Conservation (phyloP, 1,140 invertebrate genomes). For the Ceratina australensis region DNA sequence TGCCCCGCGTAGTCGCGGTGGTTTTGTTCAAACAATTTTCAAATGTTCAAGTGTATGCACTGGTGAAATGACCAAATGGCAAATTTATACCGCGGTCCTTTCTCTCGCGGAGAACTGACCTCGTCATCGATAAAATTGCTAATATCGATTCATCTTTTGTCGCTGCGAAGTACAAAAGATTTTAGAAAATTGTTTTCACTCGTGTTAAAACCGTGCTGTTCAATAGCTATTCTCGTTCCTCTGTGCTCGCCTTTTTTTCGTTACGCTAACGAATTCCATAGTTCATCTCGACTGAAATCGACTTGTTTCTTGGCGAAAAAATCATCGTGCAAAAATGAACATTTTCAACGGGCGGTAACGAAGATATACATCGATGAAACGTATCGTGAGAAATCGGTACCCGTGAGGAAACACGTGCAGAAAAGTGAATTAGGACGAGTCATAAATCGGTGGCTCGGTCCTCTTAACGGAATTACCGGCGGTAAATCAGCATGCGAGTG, state of each 20-base stretch:
- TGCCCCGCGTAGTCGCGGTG: slow-evolving; percentile 49
- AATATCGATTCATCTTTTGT: slow-evolving; percentile 27
- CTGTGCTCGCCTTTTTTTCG: too few species aligned
- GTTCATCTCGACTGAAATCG: too few species aligned
- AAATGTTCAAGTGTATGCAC: slow-evolving; percentile 58
- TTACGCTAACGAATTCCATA: too few species aligned
- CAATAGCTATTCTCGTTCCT: too few species aligned
- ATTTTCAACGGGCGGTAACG: slow-evolving; percentile 37
- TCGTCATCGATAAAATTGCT: slow-evolving; percentile 33
- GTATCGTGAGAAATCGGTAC: slow-evolving; percentile 40
- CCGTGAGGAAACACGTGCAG: slow-evolving; percentile 10
- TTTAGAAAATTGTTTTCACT: background rate
- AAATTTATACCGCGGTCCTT: slow-evolving; percentile 60
- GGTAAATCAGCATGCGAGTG: slow-evolving; percentile 60
- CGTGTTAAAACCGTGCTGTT: too few species aligned
- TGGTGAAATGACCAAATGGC: slow-evolving; percentile 24
- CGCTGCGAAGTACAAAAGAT: too few species aligned
- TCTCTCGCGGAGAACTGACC: slow-evolving; percentile 17
- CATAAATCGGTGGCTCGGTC: slow-evolving; percentile 58
- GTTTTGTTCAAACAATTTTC: slow-evolving; percentile 70
- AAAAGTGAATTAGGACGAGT: slow-evolving; percentile 66
- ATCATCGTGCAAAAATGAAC: slow-evolving; percentile 46
- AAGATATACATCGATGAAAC: slow-evolving; percentile 47
- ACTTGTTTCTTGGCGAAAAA: background rate
- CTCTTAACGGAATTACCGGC: slow-evolving; percentile 66